Evolutionary conservation across 1,140 invertebrate species (phyloP).

Genomic region (Diploscapter pachys): DNA sequence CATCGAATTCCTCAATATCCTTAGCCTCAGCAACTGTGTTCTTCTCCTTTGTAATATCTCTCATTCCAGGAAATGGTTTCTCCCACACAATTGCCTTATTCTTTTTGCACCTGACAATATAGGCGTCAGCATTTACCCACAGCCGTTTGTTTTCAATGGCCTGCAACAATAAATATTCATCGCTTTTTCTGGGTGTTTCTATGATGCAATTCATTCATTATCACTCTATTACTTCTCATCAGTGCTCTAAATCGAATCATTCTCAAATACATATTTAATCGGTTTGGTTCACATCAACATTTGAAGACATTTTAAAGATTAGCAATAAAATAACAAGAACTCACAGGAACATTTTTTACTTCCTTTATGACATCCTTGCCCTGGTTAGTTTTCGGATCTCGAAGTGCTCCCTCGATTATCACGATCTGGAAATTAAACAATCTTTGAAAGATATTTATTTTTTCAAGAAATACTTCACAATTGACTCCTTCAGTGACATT

Average conservation of each 20-base stretch:
- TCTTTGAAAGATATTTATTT: too few relatives aligned
- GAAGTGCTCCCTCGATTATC: slow-evolving; percentile 26
- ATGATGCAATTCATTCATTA: not conserved
- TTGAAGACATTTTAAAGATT: not conserved
- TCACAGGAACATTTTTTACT: slow-evolving; percentile 16
- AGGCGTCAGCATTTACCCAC: slow-evolving; percentile 26
- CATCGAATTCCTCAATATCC: slow-evolving; percentile 13
- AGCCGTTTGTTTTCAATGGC: slow-evolving; percentile 15
- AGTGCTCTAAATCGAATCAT: not conserved
- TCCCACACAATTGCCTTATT: slow-evolving; percentile 20
- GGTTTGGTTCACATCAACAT: not conserved
- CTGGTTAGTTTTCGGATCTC: slow-evolving; percentile 8
- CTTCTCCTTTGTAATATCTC: slow-evolving; percentile 10
- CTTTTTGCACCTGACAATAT: slow-evolving; percentile 13
- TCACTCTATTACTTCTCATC: not conserved
- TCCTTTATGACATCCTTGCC: slow-evolving; percentile 8
- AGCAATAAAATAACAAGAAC: not conserved
- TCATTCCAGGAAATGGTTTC: slow-evolving; percentile 30
- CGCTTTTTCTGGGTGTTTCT: not conserved
- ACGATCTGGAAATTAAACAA: not conserved
- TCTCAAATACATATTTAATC: not conserved
- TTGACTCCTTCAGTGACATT: slow-evolving; percentile 4
- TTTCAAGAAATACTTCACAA: slow-evolving; percentile 9
- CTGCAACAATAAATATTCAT: not conserved
- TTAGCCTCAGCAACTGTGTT: slow-evolving; percentile 3